phyloP scores from a whole-genome alignment of 1,140 invertebrate genomes.

The Hermetia illucens region DNA sequence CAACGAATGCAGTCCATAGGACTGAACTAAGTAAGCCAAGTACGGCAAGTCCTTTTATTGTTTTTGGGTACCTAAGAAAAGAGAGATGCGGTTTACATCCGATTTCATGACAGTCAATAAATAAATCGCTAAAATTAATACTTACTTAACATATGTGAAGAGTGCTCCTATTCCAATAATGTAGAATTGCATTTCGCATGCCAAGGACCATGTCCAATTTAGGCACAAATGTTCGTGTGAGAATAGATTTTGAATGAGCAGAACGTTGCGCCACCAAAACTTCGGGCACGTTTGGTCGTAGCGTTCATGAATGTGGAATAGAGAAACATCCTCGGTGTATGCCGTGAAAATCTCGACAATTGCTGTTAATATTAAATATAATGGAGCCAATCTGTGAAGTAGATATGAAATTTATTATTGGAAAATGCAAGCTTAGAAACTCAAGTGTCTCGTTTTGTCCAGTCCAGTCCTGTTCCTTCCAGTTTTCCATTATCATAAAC shows the following conservation, averaged over 20 bases:
- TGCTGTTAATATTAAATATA: slow-evolving; percentile 37
- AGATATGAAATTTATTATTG: background rate
- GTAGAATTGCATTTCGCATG: slow-evolving; percentile 70
- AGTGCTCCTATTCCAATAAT: slow-evolving; percentile 36
- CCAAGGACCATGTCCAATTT: slow-evolving; percentile 70
- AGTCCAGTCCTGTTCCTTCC: background rate
- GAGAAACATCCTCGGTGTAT: slow-evolving; percentile 33
- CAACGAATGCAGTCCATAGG: slow-evolving; percentile 16
- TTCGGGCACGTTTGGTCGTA: slow-evolving; percentile 35
- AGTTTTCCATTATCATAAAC: background rate
- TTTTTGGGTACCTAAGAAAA: slow-evolving; percentile 13
- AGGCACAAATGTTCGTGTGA: slow-evolving; percentile 44
- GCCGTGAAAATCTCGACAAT: slow-evolving; percentile 33
- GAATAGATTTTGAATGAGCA: slow-evolving; percentile 48
- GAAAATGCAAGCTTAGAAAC: background rate
- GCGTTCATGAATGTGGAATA: slow-evolving; percentile 34
- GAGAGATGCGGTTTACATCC: too few species aligned
- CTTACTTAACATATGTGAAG: slow-evolving; percentile 39
- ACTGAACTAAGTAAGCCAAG: slow-evolving; percentile 13
- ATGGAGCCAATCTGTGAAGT: slow-evolving; percentile 33
- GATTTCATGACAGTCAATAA: too few species aligned
- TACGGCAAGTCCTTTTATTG: slow-evolving; percentile 11
- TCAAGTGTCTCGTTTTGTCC: background rate
- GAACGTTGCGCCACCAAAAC: slow-evolving; percentile 47
- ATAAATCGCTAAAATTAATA: slow-evolving; percentile 16